Percentiles rank a stretch among this genome's conserved stretches.
phyloP scores from a whole-genome alignment of 2,888 invertebrate species.

The Phyllotreta striolata region DNA sequence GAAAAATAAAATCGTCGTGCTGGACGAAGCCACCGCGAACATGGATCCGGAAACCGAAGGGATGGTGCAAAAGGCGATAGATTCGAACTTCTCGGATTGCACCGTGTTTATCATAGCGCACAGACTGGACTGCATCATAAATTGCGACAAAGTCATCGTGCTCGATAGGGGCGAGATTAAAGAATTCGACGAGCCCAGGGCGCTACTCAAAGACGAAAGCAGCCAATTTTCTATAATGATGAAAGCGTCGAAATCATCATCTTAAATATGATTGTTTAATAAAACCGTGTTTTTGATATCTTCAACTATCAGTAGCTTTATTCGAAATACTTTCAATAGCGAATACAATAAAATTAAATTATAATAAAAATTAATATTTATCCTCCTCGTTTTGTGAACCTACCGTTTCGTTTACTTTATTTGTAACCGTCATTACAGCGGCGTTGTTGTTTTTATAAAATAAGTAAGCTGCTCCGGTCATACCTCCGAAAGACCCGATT shows the following conservation, averaged over 20 bases:
- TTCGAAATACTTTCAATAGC: background rate
- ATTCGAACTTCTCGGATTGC: slow-evolving; percentile 63
- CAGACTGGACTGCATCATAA: slow-evolving; percentile 65
- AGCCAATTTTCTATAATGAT: slow-evolving; percentile 73
- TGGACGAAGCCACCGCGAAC: slow-evolving; percentile 68
- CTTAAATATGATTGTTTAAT: background rate
- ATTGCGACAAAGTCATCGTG: slow-evolving; percentile 67
- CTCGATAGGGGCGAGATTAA: slow-evolving; percentile 78
- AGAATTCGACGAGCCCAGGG: slow-evolving; percentile 80
- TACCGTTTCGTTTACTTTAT: slow-evolving; percentile 43
- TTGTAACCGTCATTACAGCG: slow-evolving; percentile 49
- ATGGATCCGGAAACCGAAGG: slow-evolving; percentile 65
- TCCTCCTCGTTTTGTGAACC: slow-evolving; percentile 19
- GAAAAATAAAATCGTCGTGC: slow-evolving; percentile 63
- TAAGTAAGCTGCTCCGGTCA: slow-evolving; percentile 59
- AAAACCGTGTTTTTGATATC: slow-evolving; percentile 6
- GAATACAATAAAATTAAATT: background rate
- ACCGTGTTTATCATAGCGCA: slow-evolving; percentile 65
- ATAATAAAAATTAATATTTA: slow-evolving; percentile 2
- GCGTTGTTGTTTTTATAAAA: slow-evolving; percentile 55
- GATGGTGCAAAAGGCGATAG: slow-evolving; percentile 65
- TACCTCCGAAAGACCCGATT: slow-evolving; percentile 62
- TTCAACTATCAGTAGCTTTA: background rate
- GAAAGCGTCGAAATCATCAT: slow-evolving; percentile 51
- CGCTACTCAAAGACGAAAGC: slow-evolving; percentile 66